These are phyloP conservation scores for Melipona quadrifasciata DNA, from an alignment of 1,140 invertebrate genomes.

Conservation along the genomic window DNA sequence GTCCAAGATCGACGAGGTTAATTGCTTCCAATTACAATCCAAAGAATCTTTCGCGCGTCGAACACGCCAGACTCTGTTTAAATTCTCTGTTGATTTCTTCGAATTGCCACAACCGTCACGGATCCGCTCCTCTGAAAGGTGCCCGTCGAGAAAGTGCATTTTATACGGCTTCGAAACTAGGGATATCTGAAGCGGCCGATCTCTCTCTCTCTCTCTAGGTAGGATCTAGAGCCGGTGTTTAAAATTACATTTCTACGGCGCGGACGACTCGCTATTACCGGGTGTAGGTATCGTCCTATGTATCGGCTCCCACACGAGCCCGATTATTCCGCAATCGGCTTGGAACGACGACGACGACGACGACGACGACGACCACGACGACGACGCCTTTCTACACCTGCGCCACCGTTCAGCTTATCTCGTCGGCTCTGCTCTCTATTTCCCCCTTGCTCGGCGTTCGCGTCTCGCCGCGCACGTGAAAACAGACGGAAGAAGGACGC, in stretches of 20 bases:
- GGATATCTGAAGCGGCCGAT: neutral
- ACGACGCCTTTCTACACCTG: constrained; percentile 72
- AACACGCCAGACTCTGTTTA: too few relatives aligned
- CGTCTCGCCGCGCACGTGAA: constrained; percentile 14
- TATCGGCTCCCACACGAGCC: constrained; percentile 61
- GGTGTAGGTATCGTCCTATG: constrained; percentile 48
- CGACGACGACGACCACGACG: constrained; percentile 58
- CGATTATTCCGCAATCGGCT: constrained; percentile 68
- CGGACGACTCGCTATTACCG: constrained; percentile 54
- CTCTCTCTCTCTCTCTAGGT: constrained; percentile 41
- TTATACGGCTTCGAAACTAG: neutral
- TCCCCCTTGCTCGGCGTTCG: constrained; percentile 48
- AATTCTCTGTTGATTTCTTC: neutral
- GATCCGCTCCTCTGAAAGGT: too few relatives aligned
- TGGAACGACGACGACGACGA: constrained; percentile 59
- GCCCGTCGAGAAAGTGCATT: neutral
- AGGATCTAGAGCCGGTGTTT: constrained; percentile 29
- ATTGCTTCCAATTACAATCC: constrained; percentile 15
- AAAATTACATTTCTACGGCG: constrained; percentile 51
- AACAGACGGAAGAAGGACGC: neutral
- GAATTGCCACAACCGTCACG: neutral
- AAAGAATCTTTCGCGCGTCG: too few relatives aligned
- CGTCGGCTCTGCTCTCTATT: constrained; percentile 51
- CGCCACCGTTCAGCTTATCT: constrained; percentile 58
- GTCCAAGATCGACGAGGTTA: neutral